Evolutionary conservation across 2,888 invertebrate species (phyloP).

Genomic region (Agrochola macilenta): DNA sequence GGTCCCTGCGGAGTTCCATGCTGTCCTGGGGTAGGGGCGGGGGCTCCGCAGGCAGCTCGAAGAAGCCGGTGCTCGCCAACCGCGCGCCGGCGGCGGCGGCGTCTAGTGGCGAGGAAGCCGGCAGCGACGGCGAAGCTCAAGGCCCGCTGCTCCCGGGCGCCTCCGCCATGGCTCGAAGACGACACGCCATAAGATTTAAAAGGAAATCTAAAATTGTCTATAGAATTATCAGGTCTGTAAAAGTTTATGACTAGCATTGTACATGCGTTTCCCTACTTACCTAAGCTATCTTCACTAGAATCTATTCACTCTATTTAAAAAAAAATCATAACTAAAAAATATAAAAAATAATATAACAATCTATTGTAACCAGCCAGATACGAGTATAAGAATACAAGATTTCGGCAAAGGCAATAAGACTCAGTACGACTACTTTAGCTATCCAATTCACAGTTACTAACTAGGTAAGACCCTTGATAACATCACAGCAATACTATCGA

Average conservation of each 20-base stretch:
- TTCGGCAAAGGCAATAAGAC: neutral
- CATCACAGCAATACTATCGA: neutral
- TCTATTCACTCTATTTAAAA: neutral
- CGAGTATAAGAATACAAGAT: neutral
- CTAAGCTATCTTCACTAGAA: neutral
- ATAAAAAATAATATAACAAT: neutral
- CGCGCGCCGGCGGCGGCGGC: constrained; percentile 64
- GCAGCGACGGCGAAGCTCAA: constrained; percentile 78
- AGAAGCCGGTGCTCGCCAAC: constrained; percentile 71
- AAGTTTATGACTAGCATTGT: neutral
- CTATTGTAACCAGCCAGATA: neutral
- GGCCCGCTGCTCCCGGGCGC: constrained; percentile 84
- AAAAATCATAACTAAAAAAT: too few relatives aligned
- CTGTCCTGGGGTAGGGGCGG: constrained; percentile 84
- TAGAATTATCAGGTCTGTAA: constrained; percentile 83
- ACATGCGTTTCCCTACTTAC: neutral
- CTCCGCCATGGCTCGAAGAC: constrained; percentile 86
- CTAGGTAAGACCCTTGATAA: neutral
- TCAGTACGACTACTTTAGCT: neutral
- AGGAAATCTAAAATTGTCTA: constrained; percentile 86
- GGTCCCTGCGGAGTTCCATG: constrained; percentile 88
- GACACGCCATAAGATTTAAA: constrained; percentile 87
- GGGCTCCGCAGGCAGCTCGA: constrained; percentile 78
- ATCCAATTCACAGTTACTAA: neutral
- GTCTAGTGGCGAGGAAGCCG: constrained; percentile 74